Evolutionary conservation across 2,113 vertebrate genomes (phyloP).

Genomic region (Cottus gobio): DNA sequence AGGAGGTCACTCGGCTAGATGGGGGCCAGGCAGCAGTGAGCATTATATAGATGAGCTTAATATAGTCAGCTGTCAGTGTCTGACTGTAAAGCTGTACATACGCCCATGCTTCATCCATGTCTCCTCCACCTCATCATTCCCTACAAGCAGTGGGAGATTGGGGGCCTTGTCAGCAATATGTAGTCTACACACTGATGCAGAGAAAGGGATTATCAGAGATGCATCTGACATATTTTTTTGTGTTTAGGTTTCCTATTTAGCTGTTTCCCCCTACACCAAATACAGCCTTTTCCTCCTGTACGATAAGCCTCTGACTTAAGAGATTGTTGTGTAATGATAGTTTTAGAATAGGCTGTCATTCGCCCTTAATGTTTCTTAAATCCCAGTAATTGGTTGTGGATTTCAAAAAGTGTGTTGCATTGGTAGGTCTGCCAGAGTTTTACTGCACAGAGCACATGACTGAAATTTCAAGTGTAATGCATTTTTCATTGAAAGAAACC

Average conservation of each 20-base stretch:
- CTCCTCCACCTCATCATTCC: constrained; percentile 55
- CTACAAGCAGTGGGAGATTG: not conserved
- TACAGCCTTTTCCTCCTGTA: not conserved
- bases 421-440: constrained; percentile 9
- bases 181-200: not conserved
- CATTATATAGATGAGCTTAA: not conserved
- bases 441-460: not conserved
- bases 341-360: constrained; percentile 26
- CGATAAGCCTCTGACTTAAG: constrained; percentile 36
- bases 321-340: constrained; percentile 51
- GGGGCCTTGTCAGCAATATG: constrained; percentile 21
- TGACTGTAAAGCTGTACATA: constrained; percentile 45
- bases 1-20: constrained; percentile 8
- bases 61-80: constrained; percentile 68
- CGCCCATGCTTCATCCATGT: constrained; percentile 44
- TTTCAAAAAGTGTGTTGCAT: constrained; percentile 29
- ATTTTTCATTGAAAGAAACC: not conserved
- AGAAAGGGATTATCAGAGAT: not conserved
- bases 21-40: not conserved
- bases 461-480: not conserved
- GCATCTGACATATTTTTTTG: not conserved
- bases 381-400: constrained; percentile 33
- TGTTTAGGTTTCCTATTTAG: not conserved
- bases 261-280: not conserved
- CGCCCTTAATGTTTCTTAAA: constrained; percentile 7